These are phyloP conservation scores for Drosophila mauritiana DNA, from an alignment of 1,140 invertebrate genomes.

Conservation along the genomic window DNA sequence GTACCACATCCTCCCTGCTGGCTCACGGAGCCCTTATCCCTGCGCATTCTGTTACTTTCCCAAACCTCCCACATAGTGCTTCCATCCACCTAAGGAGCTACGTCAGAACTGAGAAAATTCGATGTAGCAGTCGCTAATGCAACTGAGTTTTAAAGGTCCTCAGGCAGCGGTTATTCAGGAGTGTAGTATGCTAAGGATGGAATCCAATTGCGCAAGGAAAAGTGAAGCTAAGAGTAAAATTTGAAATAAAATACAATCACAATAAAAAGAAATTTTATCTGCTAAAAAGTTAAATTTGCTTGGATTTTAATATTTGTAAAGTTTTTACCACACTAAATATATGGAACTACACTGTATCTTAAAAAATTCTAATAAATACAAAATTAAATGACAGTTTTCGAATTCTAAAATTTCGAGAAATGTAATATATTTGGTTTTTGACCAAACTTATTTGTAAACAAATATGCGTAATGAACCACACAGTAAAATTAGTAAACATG, in stretches of 20 bases:
- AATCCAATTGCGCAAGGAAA: too few relatives aligned
- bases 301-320: too few relatives aligned
- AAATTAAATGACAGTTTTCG: too few relatives aligned
- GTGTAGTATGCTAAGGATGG: conserved; percentile 3
- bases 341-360: too few relatives aligned
- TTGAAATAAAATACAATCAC: too few relatives aligned
- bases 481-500: conserved; percentile 20
- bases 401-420: too few relatives aligned
- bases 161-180: neutral
- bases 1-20: conserved; percentile 14
- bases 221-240: neutral
- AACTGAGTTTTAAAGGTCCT: conserved; percentile 22
- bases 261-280: too few relatives aligned
- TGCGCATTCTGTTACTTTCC: conserved; percentile 2
- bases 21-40: conserved; percentile 30
- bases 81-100: conserved; percentile 28
- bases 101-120: conserved; percentile 44
- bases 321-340: too few relatives aligned
- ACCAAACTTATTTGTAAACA: neutral
- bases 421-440: too few relatives aligned
- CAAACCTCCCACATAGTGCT: neutral
- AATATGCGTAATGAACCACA: conserved; percentile 4
- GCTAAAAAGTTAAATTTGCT: too few relatives aligned
- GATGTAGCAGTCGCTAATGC: conserved; percentile 61
- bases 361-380: too few relatives aligned